Base-by-base conservation (phyloP, 2,888 invertebrate species). In the Plagiodera versicolora region DNA sequence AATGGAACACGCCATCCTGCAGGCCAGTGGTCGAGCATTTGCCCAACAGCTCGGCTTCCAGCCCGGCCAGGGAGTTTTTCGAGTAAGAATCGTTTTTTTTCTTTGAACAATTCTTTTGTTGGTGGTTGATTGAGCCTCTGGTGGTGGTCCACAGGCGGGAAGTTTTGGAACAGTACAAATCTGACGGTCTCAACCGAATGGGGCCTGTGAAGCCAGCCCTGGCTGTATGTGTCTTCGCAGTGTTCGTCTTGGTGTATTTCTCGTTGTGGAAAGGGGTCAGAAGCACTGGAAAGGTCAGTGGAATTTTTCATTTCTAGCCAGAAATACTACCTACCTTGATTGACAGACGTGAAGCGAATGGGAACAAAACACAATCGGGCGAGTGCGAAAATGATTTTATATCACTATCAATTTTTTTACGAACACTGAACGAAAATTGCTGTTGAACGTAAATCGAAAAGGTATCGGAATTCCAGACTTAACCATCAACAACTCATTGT, bases 191-290 rank as follows among this genome's bases (percentile, higher is more conserved):
- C 72, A 90, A 93, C 75, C 83, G 89, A 75, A 88, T 97, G 85
- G 97, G 96, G 1, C 89, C 91, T 19, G 89, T 97, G 70, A 95
- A 94, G 79, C 92, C 92, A 73, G 89, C 94, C 8, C 84, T 97
- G 67, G 95, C 95, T 0, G 82, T 94, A 44, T 96, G 96, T 79
- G 90, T 96, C 35, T 89, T 94, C 70, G 89, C 92, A 2, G 95
- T 97, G 60, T 97, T 96, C 80, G 83, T 95, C 32, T 85, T 96
- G 67, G 97, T 97, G 68, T 97, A 97, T 81, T 97, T 97, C 83
- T 94, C 95, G 0, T 82, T 98, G 8, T 97, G 97, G 97, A 97
- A 97, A 81, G 97, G 97, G 5, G 92, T 94, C 4, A 85, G 90
- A 65, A 93, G 92, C 77, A 90, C 95, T 48, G 97, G 97, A 70